phyloP scores from a whole-genome alignment of 2,113 vertebrate genomes.

The Notechis scutatus region DNA sequence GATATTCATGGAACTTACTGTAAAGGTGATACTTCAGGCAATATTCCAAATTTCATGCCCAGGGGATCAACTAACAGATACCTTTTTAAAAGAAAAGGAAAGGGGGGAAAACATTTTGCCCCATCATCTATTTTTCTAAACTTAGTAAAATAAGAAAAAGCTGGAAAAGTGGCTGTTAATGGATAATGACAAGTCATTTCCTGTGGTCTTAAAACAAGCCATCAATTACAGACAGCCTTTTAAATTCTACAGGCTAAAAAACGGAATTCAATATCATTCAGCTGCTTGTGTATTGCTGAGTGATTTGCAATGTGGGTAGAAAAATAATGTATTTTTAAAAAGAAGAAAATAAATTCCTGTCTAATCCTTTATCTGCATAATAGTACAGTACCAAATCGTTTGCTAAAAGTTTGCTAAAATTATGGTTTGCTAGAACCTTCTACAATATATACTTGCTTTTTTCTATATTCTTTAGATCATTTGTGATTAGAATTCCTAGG shows the following conservation, averaged over 20 bases:
- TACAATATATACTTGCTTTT: background rate
- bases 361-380: conserved; percentile 9
- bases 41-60: background rate
- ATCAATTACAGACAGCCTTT: conserved; percentile 58
- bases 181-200: conserved; percentile 60
- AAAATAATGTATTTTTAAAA: background rate
- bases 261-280: conserved; percentile 28
- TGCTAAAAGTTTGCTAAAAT: background rate
- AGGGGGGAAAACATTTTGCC: conserved; percentile 40
- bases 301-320: conserved; percentile 21
- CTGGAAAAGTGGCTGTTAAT: conserved; percentile 62
- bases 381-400: background rate
- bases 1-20: conserved; percentile 2
- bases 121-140: conserved; percentile 59
- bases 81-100: background rate
- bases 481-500: background rate
- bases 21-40: background rate
- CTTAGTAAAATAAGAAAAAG: conserved; percentile 40
- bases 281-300: conserved; percentile 17
- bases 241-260: conserved; percentile 55
- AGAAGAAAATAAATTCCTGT: background rate
- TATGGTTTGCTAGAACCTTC: background rate
- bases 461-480: background rate
- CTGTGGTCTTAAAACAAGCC: conserved; percentile 57
- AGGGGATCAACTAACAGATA: conserved; percentile 33